A percentile compares a stretch with the other conserved stretches of the same genome.
Conservation (phyloP, 2,113 vertebrate genomes). For the Sinocyclocheilus anshuiensis region DNA sequence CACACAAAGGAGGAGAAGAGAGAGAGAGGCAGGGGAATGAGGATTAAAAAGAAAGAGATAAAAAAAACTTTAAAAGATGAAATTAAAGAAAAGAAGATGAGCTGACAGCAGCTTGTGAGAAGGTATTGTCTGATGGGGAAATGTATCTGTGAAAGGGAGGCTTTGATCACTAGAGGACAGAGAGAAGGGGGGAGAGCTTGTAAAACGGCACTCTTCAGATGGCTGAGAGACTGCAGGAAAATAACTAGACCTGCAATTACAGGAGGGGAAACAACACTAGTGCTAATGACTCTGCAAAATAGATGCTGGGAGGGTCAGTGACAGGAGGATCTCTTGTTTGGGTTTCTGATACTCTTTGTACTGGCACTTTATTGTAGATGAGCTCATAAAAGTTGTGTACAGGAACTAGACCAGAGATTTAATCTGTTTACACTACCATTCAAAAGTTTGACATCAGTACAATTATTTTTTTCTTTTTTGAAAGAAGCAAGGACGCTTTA, state of each 20-base stretch:
- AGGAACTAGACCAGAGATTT: background rate
- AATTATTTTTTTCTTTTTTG: background rate
- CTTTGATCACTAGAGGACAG: conserved; percentile 80
- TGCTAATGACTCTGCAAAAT: conserved; percentile 46
- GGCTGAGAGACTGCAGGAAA: conserved; percentile 63
- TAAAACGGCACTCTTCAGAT: conserved; percentile 69
- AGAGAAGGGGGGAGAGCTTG: conserved; percentile 61
- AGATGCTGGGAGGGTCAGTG: conserved; percentile 36
- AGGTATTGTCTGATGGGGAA: conserved; percentile 78
- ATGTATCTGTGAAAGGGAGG: conserved; percentile 72
- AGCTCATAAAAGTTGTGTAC: background rate
- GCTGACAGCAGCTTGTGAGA: conserved; percentile 80
- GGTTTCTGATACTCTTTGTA: conserved; percentile 12
- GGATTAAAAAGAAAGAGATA: conserved; percentile 64
- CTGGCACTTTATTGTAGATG: conserved; percentile 1
- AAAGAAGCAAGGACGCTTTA: background rate
- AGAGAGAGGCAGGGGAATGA: conserved; percentile 70
- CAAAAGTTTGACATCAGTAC: background rate
- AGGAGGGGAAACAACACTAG: conserved; percentile 37
- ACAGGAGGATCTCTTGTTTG: conserved; percentile 19
- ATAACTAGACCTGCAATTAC: conserved; percentile 60
- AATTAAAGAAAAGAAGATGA: conserved; percentile 81
- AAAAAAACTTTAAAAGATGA: conserved; percentile 76
- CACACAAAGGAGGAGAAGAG: conserved; percentile 72
- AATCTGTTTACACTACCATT: background rate